Evolutionary conservation across 2,888 invertebrate genomes (phyloP), one percentile per base, ranked within the genome.

Genomic region (Monoplex corrugatus): DNA sequence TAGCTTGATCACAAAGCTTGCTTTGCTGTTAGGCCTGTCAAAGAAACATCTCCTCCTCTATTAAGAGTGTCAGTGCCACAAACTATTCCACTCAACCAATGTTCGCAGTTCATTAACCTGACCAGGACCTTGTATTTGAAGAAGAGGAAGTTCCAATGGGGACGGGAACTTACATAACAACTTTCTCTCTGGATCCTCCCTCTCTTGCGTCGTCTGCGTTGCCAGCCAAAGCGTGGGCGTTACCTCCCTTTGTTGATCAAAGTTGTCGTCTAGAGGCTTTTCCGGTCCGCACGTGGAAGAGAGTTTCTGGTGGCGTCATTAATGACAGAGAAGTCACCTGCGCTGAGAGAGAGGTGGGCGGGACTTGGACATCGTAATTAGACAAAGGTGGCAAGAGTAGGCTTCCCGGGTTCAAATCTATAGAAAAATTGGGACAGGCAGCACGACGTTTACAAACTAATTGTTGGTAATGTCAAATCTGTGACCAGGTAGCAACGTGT

Each of bases 211-310:
- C 63, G 68, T 86, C 86, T 43, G 86, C 43, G 3, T 63, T n/a
- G 38, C n/a, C 68, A 23, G 43, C 86, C 86, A 43, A 32, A 86
- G 43, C n/a, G 86, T 68, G 68, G 86, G 86, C 68, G 86, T 86
- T 68, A 50, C 86, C 5, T 86, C 86, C 86, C 86, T 86, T 86
- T 28, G n/a, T 86, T 38, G 68, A 43, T 57, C 38, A 68, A 85
- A 68, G 86, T 86, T 86, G 68, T 86, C 85, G 44, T 40, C 86
- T 43, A 19, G 38, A 43, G 23, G 68, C n/a, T 38, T 86, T 86
- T 68, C 68, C 68, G 86, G 50, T 50, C 40, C 63, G 3, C 43
- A 68, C 32, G 63, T 43, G 68, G 43, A 68, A 3, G 23, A 40
- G 68, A n/a, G 68, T 35, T 35, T n/a, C 5, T 40, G 68, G 13